A percentile compares a stretch with the other conserved stretches of the same genome.
Evolutionary conservation across 2,888 invertebrate genomes (phyloP).

Genomic region (Cosmia pyralina): DNA sequence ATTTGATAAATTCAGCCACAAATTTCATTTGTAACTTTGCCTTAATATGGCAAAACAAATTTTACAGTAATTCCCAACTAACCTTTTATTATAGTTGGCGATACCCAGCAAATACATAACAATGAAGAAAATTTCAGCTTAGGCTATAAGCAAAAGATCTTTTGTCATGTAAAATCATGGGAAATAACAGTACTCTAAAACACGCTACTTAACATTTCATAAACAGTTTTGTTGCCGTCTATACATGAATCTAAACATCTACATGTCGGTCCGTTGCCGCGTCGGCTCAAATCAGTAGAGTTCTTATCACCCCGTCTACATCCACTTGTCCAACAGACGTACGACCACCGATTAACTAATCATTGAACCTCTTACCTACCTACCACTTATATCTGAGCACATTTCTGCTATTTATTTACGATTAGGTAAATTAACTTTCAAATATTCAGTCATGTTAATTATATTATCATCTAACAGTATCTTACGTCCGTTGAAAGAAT

Average conservation of each 20-base stretch:
- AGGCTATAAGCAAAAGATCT: background rate
- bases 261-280: conserved; percentile 70
- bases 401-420: conserved; percentile 50
- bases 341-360: conserved; percentile 76
- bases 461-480: conserved; percentile 6
- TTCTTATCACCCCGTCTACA: conserved; percentile 74
- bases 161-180: background rate
- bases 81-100: background rate
- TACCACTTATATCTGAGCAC: conserved; percentile 55
- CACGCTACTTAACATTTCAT: background rate
- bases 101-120: conserved; percentile 6
- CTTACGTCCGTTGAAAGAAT: background rate
- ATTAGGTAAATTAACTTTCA: conserved; percentile 38
- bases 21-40: background rate
- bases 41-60: background rate
- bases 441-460: conserved; percentile 29
- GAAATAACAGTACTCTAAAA: background rate
- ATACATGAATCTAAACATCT: conserved; percentile 65
- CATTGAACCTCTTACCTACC: conserved; percentile 69
- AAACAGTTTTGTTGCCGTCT: conserved; percentile 40
- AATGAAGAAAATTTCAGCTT: conserved; percentile 1
- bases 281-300: conserved; percentile 77
- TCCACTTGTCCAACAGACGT: conserved; percentile 74
- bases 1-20: background rate
- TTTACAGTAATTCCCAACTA: background rate